Conservation (phyloP, 2,888 invertebrate genomes). For the Tigriopus californicus region DNA sequence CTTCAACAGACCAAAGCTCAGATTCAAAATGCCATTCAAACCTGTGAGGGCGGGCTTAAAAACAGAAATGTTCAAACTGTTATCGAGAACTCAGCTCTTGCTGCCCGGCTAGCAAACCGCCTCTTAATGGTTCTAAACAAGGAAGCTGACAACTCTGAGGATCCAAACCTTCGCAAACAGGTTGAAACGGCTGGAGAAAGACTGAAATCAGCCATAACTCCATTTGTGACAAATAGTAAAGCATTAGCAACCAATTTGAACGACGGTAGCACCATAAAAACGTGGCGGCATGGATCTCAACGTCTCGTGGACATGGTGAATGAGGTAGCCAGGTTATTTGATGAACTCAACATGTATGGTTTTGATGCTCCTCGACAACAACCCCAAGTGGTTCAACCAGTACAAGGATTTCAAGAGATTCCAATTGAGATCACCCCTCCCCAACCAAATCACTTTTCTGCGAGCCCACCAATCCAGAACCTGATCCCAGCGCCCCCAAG, state of each 20-base stretch:
- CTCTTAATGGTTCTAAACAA: conserved; percentile 87
- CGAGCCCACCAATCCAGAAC: conserved; percentile 30
- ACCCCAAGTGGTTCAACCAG: not conserved
- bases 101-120: conserved; percentile 59
- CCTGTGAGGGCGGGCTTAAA: not conserved
- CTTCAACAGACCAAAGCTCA: conserved; percentile 3
- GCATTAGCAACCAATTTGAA: not conserved
- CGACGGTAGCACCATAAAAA: not conserved
- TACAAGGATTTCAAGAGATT: not conserved
- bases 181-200: conserved; percentile 5
- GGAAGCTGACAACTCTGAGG: conserved; percentile 84
- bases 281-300: not conserved
- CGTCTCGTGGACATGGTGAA: conserved; percentile 1
- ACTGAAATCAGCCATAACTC: conserved; percentile 7
- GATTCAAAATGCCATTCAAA: conserved; percentile 1
- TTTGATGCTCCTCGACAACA: not conserved
- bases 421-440: not conserved
- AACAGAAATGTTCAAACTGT: not conserved
- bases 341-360: not conserved
- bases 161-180: not conserved
- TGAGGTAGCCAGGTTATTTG: conserved; percentile 2
- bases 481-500: conserved; percentile 49
- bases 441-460: not conserved
- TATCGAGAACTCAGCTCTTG: conserved; percentile 6
- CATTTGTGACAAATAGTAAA: conserved; percentile 11